Percentiles rank a stretch among this genome's conserved stretches.
Evolutionary conservation across 2,113 vertebrate genomes (phyloP).

Genomic region (Tupaia tana): DNA sequence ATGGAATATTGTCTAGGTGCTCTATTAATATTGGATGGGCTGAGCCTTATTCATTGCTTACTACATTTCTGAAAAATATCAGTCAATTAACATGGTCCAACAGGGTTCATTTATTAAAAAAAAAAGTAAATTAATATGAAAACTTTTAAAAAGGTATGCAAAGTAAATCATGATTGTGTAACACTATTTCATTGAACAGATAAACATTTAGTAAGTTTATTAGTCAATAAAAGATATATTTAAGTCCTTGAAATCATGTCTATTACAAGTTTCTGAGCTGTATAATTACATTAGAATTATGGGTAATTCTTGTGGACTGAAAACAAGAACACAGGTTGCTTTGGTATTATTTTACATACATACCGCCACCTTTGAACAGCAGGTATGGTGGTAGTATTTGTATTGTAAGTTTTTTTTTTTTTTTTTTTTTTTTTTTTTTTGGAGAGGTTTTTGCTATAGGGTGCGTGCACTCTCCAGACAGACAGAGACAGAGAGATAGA

Average conservation of each 20-base stretch:
- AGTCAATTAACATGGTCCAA: neutral
- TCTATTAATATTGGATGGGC: neutral
- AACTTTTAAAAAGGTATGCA: neutral
- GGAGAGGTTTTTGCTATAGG: too few species aligned
- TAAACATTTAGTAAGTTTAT: neutral
- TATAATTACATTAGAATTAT: neutral
- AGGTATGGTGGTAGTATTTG: neutral
- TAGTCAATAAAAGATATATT: neutral
- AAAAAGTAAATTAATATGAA: neutral
- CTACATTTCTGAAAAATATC: neutral
- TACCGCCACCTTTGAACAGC: neutral
- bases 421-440: neutral
- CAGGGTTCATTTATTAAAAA: neutral
- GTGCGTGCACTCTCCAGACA: too few species aligned
- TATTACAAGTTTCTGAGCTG: neutral
- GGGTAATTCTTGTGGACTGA: neutral
- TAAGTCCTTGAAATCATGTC: neutral
- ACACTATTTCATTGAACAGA: neutral
- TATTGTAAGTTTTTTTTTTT: neutral
- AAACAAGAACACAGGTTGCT: neutral
- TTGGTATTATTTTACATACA: neutral
- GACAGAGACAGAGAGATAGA: too few species aligned
- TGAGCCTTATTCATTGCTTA: neutral
- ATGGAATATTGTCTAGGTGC: neutral
- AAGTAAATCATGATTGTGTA: neutral